Evolutionary conservation across 2,888 invertebrate species (phyloP).

Genomic region (Eucera pruinosa): DNA sequence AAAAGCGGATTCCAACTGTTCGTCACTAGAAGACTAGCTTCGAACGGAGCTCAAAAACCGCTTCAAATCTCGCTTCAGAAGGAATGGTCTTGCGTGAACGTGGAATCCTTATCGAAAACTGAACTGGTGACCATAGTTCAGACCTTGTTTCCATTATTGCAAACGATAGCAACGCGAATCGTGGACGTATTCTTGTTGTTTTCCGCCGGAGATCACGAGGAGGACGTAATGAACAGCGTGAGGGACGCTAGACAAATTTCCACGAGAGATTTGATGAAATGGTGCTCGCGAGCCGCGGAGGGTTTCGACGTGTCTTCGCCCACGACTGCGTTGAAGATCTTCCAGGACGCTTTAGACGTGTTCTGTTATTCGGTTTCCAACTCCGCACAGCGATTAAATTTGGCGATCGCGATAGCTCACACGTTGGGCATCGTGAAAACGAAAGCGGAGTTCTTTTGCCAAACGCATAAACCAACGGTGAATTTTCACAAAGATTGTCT

Average conservation of each 20-base stretch:
- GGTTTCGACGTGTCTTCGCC: conserved; percentile 91
- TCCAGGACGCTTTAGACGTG: conserved; percentile 96
- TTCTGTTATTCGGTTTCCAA: conserved; percentile 92
- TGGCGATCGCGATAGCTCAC: conserved; percentile 91
- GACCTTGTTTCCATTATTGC: conserved; percentile 88
- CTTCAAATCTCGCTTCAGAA: conserved; percentile 91
- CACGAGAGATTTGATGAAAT: conserved; percentile 95
- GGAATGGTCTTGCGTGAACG: conserved; percentile 91
- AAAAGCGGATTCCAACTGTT: conserved; percentile 96
- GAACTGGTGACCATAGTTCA: conserved; percentile 91
- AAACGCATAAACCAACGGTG: conserved; percentile 91
- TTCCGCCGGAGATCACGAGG: conserved; percentile 89
- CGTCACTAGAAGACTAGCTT: conserved; percentile 89
- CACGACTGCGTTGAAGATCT: conserved; percentile 89
- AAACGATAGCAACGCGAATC: conserved; percentile 90
- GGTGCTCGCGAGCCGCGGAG: conserved; percentile 92
- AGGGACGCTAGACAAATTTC: conserved; percentile 89
- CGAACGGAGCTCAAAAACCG: conserved; percentile 78
- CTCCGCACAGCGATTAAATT: conserved; percentile 86
- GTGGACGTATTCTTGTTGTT: conserved; percentile 94
- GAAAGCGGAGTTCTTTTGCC: conserved; percentile 92
- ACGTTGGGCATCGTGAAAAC: conserved; percentile 92
- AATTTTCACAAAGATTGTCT: conserved; percentile 86
- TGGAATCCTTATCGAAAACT: conserved; percentile 90
- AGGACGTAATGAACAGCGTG: conserved; percentile 72